Base-by-base conservation (phyloP, 2,113 vertebrate genomes). In the Gavia stellata region DNA sequence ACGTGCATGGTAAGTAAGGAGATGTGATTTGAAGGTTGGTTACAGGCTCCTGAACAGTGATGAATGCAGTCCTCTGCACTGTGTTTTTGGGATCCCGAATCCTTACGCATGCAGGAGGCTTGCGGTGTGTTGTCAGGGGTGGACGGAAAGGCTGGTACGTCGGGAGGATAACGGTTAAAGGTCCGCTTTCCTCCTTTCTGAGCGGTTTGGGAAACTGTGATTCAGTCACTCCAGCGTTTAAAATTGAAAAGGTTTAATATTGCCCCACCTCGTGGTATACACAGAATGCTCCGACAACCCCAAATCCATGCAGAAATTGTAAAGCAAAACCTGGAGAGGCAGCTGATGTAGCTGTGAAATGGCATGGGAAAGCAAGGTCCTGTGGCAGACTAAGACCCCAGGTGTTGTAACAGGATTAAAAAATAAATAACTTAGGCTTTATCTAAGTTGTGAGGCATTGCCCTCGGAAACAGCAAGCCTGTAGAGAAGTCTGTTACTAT, bases 161-260 rank as follows among this genome's bases (percentile, higher is more conserved):
- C 1, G 0, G 53, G 75, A 58, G 44, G 44, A 3, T 49, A 44
- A 40, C 0, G 0, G 20, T 49, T 65, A 26, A 72, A 56, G 58
- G 25, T 58, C 33, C 0, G 0, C 44, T n/a, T 66, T 71, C 33
- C 17, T 68, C 7, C 36, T 61, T 45, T 44, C 45, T 19, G 3
- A 42, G 19, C 19, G 20, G 6, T 74, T 58, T 63, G 34, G 40
- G 47, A 81, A 52, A 21, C 6, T 26, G 19, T 11, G 31, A 21
- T 71, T 45, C n/a, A 23, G 25, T 68, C 21, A 7, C 33, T 86
- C 31, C 40, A 36, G 36, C 2, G 0, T 20, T 74, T 26, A 26
- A 14, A 58, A 45, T 5, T 6, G 20, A 25, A 19, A 61, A 90
- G 19, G 21, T 67, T 80, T 70, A 20, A 45, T 65, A 9, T 2